A percentile compares a stretch with the other conserved stretches of the same genome.
Evolutionary conservation across 1,140 invertebrate species (phyloP).

Genomic region (Drosophila ogumai): DNA sequence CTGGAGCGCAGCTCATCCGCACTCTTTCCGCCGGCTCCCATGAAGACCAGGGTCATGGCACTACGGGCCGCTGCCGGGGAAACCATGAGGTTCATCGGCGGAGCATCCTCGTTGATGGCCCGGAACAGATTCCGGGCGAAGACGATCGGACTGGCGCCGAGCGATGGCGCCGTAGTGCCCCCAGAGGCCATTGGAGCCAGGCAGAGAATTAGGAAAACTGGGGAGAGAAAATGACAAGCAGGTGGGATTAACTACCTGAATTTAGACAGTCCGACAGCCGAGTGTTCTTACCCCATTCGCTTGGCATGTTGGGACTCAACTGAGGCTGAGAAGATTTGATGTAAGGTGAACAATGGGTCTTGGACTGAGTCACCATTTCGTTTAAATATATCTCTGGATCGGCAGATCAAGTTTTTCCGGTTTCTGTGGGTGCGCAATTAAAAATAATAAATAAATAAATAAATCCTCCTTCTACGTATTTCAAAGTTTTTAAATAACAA

Average conservation of each 20-base stretch:
- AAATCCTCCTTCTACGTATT: no score
- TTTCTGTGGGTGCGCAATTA: conserved; percentile 10
- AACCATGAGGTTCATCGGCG: conserved; percentile 30
- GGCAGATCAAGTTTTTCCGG: conserved; percentile 18
- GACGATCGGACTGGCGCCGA: conserved; percentile 49
- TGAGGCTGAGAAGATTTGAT: neutral
- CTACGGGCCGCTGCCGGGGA: conserved; percentile 63
- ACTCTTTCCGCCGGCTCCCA: conserved; percentile 51
- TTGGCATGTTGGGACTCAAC: conserved; percentile 44
- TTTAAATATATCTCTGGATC: conserved; percentile 4
- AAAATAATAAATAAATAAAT: neutral
- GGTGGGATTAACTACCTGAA: neutral
- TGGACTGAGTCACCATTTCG: conserved; percentile 10
- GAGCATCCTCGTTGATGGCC: conserved; percentile 29
- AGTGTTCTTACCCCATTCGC: conserved; percentile 31
- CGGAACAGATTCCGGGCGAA: conserved; percentile 70
- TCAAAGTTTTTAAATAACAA: neutral
- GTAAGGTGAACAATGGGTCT: conserved; percentile 4
- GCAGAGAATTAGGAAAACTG: conserved; percentile 24
- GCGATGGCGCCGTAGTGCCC: conserved; percentile 45
- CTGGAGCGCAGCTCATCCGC: conserved; percentile 49
- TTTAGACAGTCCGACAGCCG: neutral
- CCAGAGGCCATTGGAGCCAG: conserved; percentile 54
- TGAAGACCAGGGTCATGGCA: conserved; percentile 65
- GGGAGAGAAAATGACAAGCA: neutral